Evolutionary conservation across 2,888 invertebrate genomes (phyloP), one percentile per base, ranked within the genome.

Genomic region (Cistogaster globosa): DNA sequence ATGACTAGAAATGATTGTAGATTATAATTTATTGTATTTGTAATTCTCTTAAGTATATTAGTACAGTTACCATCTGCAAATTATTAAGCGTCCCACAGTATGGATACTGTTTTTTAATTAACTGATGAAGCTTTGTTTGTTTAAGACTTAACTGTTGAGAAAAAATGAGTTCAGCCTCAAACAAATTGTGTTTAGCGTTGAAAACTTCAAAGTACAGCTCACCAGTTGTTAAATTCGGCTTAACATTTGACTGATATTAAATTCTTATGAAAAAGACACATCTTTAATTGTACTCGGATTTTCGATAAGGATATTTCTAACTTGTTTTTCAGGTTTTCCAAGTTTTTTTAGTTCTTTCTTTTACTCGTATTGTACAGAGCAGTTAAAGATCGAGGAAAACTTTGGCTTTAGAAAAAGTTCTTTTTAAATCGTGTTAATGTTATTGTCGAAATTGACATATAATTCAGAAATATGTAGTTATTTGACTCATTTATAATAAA

Each of bases 371-470:
- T 4, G 14, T 4, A 8, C 58, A n/a, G 42, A 38, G 68, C 60
- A 38, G 51, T 68, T 45, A 18, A 38, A 65, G 51, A 16, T 74
- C 53, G 67, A 67, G 67, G 32, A 62, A 36, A 16, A 58, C 38
- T 55, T 69, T 26, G 53, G 32, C 38, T 60, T 69, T 16, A 18
- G 18, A 42, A 78, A 22, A 77, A 77, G 60, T 32, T 22, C 57
- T 68, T 71, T 69, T 18, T 53, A 67, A 77, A 77, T 65, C 18
- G 16, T 62, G 36, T 62, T 4, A 51, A 45, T 20, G 26, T 69
- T 75, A 55, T 69, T 75, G 81, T 75, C 81, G 9, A 8, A 75
- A 57, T 55, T 75, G 68, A 68, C 69, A 42, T 57, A 48, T 57
- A 20, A 26, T 48, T 16, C 5, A 57, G 9, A n/a, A 58, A 12